Conservation (phyloP, 2,113 vertebrate genomes). For the Bambusicola thoracicus region DNA sequence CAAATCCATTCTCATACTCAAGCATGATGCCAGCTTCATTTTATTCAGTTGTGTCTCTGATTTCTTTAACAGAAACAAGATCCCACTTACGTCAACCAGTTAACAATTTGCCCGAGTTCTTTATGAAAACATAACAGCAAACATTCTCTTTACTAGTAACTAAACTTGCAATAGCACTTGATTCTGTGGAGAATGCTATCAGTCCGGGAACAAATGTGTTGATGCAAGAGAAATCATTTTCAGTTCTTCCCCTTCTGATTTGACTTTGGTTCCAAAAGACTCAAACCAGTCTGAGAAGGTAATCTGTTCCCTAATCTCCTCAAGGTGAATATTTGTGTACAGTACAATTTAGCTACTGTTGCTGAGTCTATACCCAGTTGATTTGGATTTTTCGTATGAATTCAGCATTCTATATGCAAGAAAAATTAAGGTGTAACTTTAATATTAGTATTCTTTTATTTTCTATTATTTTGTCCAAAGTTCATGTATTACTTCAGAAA, state of each 20-base stretch:
- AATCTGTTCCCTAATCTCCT: background rate
- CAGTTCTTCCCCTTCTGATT: background rate
- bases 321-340: background rate
- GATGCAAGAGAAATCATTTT: background rate
- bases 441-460: background rate
- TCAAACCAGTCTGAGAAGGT: background rate
- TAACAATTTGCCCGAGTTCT: background rate
- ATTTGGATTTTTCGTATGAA: background rate
- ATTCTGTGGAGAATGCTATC: background rate
- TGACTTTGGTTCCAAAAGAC: background rate
- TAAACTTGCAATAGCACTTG: background rate
- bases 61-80: background rate
- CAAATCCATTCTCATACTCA: background rate
- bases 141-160: background rate
- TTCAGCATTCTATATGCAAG: background rate
- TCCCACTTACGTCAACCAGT: background rate
- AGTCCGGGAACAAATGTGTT: background rate
- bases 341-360: background rate
- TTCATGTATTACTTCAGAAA: background rate
- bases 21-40: background rate
- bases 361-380: background rate
- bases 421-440: background rate
- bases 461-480: background rate
- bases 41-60: background rate
- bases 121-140: background rate